Evolutionary conservation across 1,140 invertebrate genomes (phyloP).

Genomic region (Bombus sibiricus): DNA sequence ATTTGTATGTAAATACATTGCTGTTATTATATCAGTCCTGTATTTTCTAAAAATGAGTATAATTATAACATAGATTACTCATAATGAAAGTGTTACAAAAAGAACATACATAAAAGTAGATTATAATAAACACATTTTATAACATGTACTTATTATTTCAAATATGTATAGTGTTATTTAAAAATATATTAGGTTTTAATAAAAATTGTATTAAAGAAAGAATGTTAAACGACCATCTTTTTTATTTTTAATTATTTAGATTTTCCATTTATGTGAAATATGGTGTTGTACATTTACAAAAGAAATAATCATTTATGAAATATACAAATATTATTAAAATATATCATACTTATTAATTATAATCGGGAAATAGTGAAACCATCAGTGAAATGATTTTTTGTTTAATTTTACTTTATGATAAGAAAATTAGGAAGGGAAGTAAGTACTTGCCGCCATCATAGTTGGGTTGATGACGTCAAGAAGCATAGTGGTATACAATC

Average conservation of each 20-base stretch:
- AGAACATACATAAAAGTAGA: not conserved
- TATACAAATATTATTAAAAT: not conserved
- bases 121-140: slow-evolving; percentile 6
- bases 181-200: not conserved
- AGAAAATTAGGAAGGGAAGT: slow-evolving; percentile 21
- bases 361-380: not conserved
- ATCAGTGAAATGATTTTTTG: not conserved
- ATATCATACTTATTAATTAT: not conserved
- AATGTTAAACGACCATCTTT: not conserved
- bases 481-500: slow-evolving; percentile 46
- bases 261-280: not conserved
- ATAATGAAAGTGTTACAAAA: not conserved
- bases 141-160: slow-evolving; percentile 31
- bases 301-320: not conserved
- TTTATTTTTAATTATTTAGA: not conserved
- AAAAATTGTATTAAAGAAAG: not conserved
- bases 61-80: not conserved
- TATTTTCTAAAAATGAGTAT: slow-evolving; percentile 22
- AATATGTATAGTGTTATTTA: not conserved
- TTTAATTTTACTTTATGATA: not conserved
- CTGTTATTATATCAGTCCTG: not conserved
- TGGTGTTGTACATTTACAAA: not conserved
- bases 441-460: slow-evolving; percentile 51
- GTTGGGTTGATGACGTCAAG: slow-evolving; percentile 58
- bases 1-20: slow-evolving; percentile 17